A percentile compares a stretch with the other conserved stretches of the same genome.
Conservation (phyloP, 2,113 vertebrate genomes). For the Xerus inauris region DNA sequence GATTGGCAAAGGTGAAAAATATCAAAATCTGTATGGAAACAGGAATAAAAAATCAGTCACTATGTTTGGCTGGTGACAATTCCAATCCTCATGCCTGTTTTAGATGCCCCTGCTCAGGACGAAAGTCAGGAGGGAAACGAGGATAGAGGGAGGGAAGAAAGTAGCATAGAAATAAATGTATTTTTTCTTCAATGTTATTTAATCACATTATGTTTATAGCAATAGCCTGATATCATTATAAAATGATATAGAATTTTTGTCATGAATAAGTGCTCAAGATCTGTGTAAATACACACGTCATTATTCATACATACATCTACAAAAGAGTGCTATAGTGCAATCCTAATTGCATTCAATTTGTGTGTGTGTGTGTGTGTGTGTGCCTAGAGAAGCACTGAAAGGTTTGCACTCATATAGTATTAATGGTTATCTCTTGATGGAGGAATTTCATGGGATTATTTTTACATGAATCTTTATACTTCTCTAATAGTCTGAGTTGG, state of each 20-base stretch:
- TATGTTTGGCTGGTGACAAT: not conserved
- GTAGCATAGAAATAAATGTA: not conserved
- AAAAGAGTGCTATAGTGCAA: not conserved
- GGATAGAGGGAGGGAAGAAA: not conserved
- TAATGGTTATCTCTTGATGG: not conserved
- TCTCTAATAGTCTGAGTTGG: not conserved
- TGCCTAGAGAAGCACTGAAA: not conserved
- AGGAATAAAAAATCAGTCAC: not conserved
- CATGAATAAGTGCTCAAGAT: constrained; percentile 26
- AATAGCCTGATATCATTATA: not conserved
- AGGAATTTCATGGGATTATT: constrained; percentile 5
- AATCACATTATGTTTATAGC: not conserved
- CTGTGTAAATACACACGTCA: not conserved
- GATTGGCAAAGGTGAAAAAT: not conserved
- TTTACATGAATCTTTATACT: not conserved
- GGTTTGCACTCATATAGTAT: not conserved
- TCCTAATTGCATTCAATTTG: not conserved
- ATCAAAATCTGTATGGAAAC: constrained; percentile 13
- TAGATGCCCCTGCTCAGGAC: not conserved
- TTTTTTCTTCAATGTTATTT: constrained; percentile 1
- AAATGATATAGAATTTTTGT: not conserved
- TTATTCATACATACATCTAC: not conserved
- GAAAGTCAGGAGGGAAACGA: not conserved
- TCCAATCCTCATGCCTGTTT: not conserved
- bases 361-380: too few species aligned